A percentile compares a stretch with the other conserved stretches of the same genome.
Evolutionary conservation across 1,140 invertebrate genomes (phyloP).

Genomic region (Radopholus similis): DNA sequence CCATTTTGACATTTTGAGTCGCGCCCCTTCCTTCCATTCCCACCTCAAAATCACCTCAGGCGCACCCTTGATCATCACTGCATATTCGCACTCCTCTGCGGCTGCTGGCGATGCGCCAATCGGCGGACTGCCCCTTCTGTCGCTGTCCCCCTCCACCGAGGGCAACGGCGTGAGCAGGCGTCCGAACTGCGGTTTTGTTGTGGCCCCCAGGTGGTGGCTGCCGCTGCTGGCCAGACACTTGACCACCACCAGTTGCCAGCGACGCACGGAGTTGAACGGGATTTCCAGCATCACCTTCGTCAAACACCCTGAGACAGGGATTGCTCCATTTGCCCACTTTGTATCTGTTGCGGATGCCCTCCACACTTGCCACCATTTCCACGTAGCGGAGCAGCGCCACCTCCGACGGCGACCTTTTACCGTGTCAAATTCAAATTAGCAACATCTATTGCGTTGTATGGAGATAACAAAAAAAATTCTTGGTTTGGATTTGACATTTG

Average conservation of each 20-base stretch:
- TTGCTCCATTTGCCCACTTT: conserved; percentile 29
- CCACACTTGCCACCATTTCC: conserved; percentile 45
- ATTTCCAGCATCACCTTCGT: conserved; percentile 51
- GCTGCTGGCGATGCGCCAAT: too few relatives aligned
- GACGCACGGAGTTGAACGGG: conserved; percentile 55
- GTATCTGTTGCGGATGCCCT: conserved; percentile 42
- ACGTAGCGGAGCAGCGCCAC: conserved; percentile 58
- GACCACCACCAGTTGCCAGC: conserved; percentile 54
- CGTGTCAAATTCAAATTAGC: conserved; percentile 49
- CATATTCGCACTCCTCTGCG: conserved; percentile 20
- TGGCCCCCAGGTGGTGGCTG: conserved; percentile 1
- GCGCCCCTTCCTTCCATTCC: not conserved
- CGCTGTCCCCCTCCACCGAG: not conserved
- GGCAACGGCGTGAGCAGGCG: conserved; percentile 9
- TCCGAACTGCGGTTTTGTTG: conserved; percentile 6
- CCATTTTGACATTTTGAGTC: not conserved
- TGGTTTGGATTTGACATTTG: too few relatives aligned
- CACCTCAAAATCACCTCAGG: conserved; percentile 33
- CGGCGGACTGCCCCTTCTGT: not conserved
- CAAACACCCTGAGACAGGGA: not conserved
- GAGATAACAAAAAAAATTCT: too few relatives aligned
- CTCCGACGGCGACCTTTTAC: conserved; percentile 30
- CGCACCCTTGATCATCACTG: conserved; percentile 59
- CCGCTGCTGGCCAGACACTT: conserved; percentile 34
- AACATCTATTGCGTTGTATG: too few relatives aligned